Conservation (phyloP, 2,797 vertebrate species). For the Netta rufina region DNA sequence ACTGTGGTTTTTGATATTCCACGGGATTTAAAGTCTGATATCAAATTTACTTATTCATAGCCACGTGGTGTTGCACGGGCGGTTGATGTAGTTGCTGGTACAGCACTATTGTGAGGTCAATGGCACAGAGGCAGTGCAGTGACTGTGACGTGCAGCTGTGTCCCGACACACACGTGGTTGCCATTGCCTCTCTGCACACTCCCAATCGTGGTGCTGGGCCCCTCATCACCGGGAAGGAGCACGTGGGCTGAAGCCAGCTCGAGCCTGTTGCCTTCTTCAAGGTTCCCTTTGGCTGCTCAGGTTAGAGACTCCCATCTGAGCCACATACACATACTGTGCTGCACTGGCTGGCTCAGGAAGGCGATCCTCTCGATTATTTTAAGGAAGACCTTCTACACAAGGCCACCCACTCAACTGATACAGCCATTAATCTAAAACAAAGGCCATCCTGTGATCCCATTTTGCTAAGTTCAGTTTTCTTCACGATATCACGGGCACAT, state of each 20-base stretch:
- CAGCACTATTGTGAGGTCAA: not conserved
- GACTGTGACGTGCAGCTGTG: not conserved
- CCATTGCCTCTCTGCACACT: not conserved
- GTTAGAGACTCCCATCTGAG: not conserved
- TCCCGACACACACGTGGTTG: rapidly evolving
- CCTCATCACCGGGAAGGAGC: not conserved
- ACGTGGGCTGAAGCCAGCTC: not conserved
- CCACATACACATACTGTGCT: rapidly evolving
- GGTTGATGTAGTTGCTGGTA: not conserved
- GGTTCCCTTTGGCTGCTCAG: not conserved
- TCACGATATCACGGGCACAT: not conserved
- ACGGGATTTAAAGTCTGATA: not conserved
- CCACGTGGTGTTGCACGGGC: not conserved
- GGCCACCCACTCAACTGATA: not conserved
- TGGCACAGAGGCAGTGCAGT: not conserved
- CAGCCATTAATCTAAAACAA: not conserved
- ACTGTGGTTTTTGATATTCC: not conserved
- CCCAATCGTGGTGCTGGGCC: rapidly evolving
- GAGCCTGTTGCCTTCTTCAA: not conserved
- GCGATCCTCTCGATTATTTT: not conserved
- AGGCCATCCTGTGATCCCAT: not conserved
- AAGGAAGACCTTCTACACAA: not conserved
- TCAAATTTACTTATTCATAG: not conserved
- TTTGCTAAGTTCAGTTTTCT: not conserved
- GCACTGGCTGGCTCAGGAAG: not conserved